phyloP scores from a whole-genome alignment of 1,140 invertebrate genomes.

The Trichonephila clavata region DNA sequence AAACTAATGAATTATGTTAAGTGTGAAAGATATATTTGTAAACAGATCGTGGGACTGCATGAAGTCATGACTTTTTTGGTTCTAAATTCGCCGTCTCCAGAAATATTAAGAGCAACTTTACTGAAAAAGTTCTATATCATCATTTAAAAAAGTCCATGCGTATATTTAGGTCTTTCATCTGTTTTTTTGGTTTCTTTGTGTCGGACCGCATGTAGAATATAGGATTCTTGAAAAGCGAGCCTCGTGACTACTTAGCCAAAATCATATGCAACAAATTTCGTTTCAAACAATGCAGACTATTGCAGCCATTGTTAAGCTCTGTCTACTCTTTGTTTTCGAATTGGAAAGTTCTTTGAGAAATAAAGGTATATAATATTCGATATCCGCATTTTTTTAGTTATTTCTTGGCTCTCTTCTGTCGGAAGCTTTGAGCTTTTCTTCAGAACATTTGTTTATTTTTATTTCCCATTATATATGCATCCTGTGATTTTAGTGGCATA shows the following conservation, averaged over 20 bases:
- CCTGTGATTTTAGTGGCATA: not conserved
- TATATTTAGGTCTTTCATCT: slow-evolving; percentile 35
- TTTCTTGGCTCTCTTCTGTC: slow-evolving; percentile 13
- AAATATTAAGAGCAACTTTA: too few species aligned
- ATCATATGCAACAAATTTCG: slow-evolving; percentile 60
- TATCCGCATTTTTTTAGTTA: slow-evolving; percentile 48
- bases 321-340: slow-evolving; percentile 24
- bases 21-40: too few species aligned
- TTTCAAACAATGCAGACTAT: slow-evolving; percentile 22
- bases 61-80: too few species aligned
- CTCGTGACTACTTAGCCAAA: slow-evolving; percentile 65
- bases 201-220: not conserved
- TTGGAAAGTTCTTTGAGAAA: slow-evolving; percentile 31
- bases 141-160: not conserved
- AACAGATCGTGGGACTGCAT: too few species aligned
- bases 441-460: slow-evolving; percentile 23
- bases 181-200: slow-evolving; percentile 36
- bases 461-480: slow-evolving; percentile 15
- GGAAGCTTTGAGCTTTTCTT: slow-evolving; percentile 40
- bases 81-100: too few species aligned
- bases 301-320: slow-evolving; percentile 32
- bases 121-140: not conserved
- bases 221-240: slow-evolving; percentile 28
- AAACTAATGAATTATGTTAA: too few species aligned
- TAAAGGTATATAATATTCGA: slow-evolving; percentile 41